Conservation (phyloP, 2,113 vertebrate genomes). For the Lamprotornis superbus region DNA sequence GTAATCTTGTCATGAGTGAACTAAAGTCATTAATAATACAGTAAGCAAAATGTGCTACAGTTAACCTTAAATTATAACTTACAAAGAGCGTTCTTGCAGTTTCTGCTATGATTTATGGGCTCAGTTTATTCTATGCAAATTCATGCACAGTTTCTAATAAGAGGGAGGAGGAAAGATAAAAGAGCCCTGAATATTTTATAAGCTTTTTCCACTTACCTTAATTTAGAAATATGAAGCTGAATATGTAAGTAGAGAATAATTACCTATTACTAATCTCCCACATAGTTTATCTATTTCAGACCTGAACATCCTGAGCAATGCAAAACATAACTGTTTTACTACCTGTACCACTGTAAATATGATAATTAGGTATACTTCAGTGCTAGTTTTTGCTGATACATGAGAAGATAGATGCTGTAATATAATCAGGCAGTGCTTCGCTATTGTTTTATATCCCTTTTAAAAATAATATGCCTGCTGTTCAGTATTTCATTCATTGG, state of each 20-base stretch:
- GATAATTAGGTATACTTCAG: conserved; percentile 78
- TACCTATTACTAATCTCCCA: conserved; percentile 85
- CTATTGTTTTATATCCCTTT: conserved; percentile 77
- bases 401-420: conserved; percentile 76
- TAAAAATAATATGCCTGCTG: conserved; percentile 68
- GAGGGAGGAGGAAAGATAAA: conserved; percentile 86
- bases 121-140: conserved; percentile 88
- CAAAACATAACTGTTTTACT: conserved; percentile 79
- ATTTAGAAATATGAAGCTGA: conserved; percentile 89
- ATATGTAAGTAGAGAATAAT: conserved; percentile 87
- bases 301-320: conserved; percentile 78
- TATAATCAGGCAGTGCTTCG: conserved; percentile 67
- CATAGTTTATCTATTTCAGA: conserved; percentile 82
- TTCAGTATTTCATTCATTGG: conserved; percentile 69
- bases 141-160: conserved; percentile 84
- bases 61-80: conserved; percentile 89
- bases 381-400: conserved; percentile 81
- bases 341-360: conserved; percentile 80
- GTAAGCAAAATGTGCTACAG: conserved; percentile 81
- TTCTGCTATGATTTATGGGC: conserved; percentile 83
- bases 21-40: conserved; percentile 85
- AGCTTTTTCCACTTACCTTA: conserved; percentile 86
- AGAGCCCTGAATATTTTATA: conserved; percentile 85
- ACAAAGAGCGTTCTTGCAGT: conserved; percentile 81
- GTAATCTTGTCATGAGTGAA: conserved; percentile 81